A percentile compares a stretch with the other conserved stretches of the same genome.
Evolutionary conservation across 2,113 vertebrate species (phyloP).

Genomic region (Pygoscelis antarcticus): DNA sequence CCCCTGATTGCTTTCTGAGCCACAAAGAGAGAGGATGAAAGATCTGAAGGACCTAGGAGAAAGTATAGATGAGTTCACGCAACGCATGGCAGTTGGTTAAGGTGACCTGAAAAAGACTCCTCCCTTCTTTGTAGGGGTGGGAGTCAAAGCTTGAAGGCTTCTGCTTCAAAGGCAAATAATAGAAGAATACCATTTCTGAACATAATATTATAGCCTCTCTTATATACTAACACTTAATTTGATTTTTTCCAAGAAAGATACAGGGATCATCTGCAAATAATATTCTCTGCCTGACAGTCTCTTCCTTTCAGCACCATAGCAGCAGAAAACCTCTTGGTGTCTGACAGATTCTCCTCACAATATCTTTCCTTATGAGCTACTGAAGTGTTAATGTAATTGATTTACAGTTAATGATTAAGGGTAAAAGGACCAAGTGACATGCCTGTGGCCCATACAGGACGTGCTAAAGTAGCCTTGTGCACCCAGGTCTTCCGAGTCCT

Average conservation of each 20-base stretch:
- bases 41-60: not conserved
- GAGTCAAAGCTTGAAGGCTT: conserved; percentile 12
- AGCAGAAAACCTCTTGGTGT: not conserved
- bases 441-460: not conserved
- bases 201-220: not conserved
- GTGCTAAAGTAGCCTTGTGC: not conserved
- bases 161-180: conserved; percentile 1
- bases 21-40: not conserved
- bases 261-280: not conserved
- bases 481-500: not conserved
- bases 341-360: not conserved
- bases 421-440: not conserved
- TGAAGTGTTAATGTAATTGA: not conserved
- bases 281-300: not conserved
- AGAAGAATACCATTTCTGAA: not conserved
- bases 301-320: not conserved
- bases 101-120: conserved; percentile 1
- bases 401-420: not conserved
- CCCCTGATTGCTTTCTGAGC: not conserved
- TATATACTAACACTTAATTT: not conserved
- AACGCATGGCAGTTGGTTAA: not conserved
- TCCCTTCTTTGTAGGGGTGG: not conserved
- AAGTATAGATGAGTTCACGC: not conserved
- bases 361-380: not conserved
- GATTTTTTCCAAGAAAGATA: not conserved